Conservation (phyloP, 1,140 invertebrate genomes). For the Augochlora pura region DNA sequence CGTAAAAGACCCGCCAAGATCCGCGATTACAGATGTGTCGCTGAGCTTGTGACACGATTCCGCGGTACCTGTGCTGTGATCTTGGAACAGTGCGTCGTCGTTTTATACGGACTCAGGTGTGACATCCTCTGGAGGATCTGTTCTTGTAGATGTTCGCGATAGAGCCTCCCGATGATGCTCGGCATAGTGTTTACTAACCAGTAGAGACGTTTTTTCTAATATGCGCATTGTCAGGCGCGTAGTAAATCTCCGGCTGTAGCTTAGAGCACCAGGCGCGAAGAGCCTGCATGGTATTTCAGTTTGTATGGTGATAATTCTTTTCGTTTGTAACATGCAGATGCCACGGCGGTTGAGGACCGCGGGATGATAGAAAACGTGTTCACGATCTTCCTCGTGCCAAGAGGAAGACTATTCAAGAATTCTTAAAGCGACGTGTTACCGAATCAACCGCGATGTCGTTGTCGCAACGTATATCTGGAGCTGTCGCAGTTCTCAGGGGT, state of each 20-base stretch:
- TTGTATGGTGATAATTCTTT: not conserved
- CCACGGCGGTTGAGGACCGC: slow-evolving; percentile 30
- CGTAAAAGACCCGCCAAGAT: slow-evolving; percentile 53
- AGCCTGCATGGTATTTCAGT: no score
- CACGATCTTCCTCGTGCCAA: slow-evolving; percentile 32
- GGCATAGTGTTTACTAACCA: no score
- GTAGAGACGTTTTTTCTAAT: no score
- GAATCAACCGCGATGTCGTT: slow-evolving; percentile 60
- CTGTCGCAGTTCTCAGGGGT: slow-evolving; percentile 61
- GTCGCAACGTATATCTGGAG: slow-evolving; percentile 61
- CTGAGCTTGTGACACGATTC: slow-evolving; percentile 40
- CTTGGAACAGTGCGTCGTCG: slow-evolving; percentile 16
- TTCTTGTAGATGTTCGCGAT: not conserved
- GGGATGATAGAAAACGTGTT: slow-evolving; percentile 44
- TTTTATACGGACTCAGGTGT: slow-evolving; percentile 22
- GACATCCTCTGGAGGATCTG: slow-evolving; percentile 16
- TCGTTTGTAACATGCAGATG: not conserved
- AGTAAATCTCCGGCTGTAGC: no score
- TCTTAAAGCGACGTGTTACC: slow-evolving; percentile 35
- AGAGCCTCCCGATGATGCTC: no score
- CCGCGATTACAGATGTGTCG: slow-evolving; percentile 48
- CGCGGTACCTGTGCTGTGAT: slow-evolving; percentile 45
- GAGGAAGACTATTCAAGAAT: slow-evolving; percentile 26
- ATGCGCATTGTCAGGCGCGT: no score
- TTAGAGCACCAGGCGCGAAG: no score